Evolutionary conservation across 2,888 invertebrate genomes (phyloP), one percentile per base, ranked within the genome.

Genomic region (Rhagonycha lutea): DNA sequence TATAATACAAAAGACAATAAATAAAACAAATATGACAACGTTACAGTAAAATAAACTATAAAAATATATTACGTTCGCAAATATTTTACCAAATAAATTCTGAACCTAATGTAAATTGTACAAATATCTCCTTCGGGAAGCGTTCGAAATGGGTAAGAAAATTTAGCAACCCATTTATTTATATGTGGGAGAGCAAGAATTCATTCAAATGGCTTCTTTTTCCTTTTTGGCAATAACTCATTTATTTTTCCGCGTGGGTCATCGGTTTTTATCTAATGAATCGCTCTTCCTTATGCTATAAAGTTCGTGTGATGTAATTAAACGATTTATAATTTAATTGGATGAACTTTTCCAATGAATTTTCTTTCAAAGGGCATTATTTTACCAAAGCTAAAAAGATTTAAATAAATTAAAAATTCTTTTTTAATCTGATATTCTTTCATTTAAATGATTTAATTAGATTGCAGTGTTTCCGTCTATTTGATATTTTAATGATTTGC

Each of bases 111-210:
- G 14, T 65, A 24, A 32, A 29, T 72, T 63, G 65, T 47, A 18
- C 65, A 60, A 72, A 72, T 60, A 65, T 28, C 47, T 72, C 71
- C 71, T 65, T 23, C 10, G 71, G 71, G 71, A 70, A 63, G 60
- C 32, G 60, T 18, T 65, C 47, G 47, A 72, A 72, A 67, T 67
- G 47, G 32, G 24, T 18, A 47, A 65, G 47, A 72, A 72, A 71
- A 65, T 18, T 24, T 28, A 67, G 47, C 65, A 24, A 67, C 11
- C 32, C 18, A 28, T 63, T 47, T 65, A 72, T 65, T 11, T 65
- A 62, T 47, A 67, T 65, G 47, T 67, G 67, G 67, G 67, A 47
- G 63, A n/a, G 11, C 29, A 29, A 62, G 28, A 65, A 65, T 65
- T 65, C 71, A 65, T 63, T 67, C 61, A 23, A 26, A 65, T 23